Conservation (phyloP, 2,888 invertebrate genomes). For the Sinhomidia bicolor region DNA sequence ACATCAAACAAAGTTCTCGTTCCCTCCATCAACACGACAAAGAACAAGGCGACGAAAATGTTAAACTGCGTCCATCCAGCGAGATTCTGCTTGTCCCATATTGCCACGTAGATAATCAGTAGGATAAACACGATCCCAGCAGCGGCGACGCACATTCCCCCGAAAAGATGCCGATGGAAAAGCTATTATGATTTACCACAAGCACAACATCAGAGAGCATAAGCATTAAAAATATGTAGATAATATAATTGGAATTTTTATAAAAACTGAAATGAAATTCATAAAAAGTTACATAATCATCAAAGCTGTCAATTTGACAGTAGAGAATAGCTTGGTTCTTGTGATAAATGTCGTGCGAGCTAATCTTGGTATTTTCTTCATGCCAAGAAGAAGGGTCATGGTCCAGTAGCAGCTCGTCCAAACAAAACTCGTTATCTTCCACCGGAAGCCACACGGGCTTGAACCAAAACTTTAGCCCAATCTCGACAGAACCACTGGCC, state of each 20-base stretch:
- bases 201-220: not conserved
- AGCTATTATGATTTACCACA: constrained; percentile 42
- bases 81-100: constrained; percentile 74
- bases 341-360: constrained; percentile 67
- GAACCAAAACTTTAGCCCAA: constrained; percentile 77
- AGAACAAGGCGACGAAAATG: constrained; percentile 72
- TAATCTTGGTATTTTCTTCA: not conserved
- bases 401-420: constrained; percentile 63
- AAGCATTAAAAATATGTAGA: not conserved
- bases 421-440: constrained; percentile 64
- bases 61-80: constrained; percentile 75
- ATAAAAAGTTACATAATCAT: constrained; percentile 71
- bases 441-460: constrained; percentile 76
- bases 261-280: not conserved
- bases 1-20: constrained; percentile 67
- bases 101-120: constrained; percentile 68
- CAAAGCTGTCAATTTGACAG: constrained; percentile 69
- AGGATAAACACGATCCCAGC: constrained; percentile 64
- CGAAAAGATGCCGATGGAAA: constrained; percentile 72
- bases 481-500: constrained; percentile 63
- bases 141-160: constrained; percentile 69
- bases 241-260: not conserved
- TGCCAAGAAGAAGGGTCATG: constrained; percentile 60
- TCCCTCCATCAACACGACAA: constrained; percentile 75
- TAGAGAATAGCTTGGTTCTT: constrained; percentile 74